Evolutionary conservation across 2,113 vertebrate genomes (phyloP), one percentile per base, ranked within the genome.

Genomic region (Paraplagusia blochii): DNA sequence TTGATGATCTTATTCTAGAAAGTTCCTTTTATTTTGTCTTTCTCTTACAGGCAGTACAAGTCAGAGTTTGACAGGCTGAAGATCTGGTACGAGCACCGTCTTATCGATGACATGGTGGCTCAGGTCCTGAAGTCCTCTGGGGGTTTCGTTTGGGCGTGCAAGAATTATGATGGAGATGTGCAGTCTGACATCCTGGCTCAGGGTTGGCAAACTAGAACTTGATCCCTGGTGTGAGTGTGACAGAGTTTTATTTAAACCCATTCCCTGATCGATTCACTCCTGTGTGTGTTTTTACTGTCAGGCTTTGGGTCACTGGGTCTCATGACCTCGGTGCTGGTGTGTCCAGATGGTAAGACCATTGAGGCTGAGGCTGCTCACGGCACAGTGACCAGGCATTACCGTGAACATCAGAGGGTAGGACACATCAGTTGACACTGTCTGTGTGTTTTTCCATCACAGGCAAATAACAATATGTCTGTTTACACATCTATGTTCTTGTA

Each of bases 61-160:
- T 88, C 92, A 0, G 87, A 97, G 48, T 98, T 96, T 4, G 93
- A 96, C 89, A 95, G 94, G 83, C 81, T 94, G 74, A 95, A 95
- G 89, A 97, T 98, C 88, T 98, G 95, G 96, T 98, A 98, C 0
- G 95, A 98, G 80, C 96, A 98, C 81, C 91, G 96, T 17, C 94
- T 98, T 55, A 98, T 98, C 0, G 96, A 98, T 0, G 95, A 98
- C 90, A 98, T 98, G 96, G 96, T 98, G n/a, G 96, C 96, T 13
- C 96, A 98, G 84, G 92, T 96, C 58, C 87, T 98, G 57, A 98
- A 98, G 82, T 98, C 96, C 4, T 85, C 93, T 0, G 96, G 96
- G 0, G 95, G 93, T 59, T 98, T 98, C 1, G 93, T 98, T 42
- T 98, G 96, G 95, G 96, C 96, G 7, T 98, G 95, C 79, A 98